Percentiles rank a stretch among this genome's conserved stretches.
phyloP scores from a whole-genome alignment of 2,797 vertebrate genomes.

The Pantherophis alleghaniensis region DNA sequence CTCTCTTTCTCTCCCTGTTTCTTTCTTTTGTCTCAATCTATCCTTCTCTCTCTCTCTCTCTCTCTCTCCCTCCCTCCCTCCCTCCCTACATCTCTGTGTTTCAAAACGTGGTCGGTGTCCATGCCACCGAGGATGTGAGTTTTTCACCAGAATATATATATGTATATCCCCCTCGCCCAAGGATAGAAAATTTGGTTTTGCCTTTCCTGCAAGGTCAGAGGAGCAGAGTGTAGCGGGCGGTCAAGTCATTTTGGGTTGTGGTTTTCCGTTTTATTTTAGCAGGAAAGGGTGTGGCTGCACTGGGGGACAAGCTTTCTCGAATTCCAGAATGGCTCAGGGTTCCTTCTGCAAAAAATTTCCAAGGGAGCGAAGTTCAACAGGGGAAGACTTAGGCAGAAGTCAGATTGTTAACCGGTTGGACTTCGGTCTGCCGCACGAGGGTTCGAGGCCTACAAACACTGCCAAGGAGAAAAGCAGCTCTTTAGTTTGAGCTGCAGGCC shows the following conservation, averaged over 20 bases:
- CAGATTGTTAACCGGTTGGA: neutral
- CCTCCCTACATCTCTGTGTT: no score
- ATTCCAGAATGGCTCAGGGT: neutral
- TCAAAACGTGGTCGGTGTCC: neutral
- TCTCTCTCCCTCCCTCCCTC: no score
- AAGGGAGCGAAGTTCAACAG: neutral
- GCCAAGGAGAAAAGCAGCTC: neutral
- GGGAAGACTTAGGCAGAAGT: neutral
- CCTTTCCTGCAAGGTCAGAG: no score
- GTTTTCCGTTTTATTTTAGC: neutral
- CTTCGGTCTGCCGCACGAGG: neutral
- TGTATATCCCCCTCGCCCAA: fast-evolving
- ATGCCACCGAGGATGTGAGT: no score
- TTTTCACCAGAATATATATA: neutral
- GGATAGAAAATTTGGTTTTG: neutral
- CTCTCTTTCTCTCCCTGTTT: no score
- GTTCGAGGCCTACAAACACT: no score
- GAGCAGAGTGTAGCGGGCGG: neutral
- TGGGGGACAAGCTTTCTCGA: neutral
- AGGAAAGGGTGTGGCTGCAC: neutral
- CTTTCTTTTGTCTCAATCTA: no score
- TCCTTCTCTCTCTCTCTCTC: no score
- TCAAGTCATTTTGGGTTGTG: neutral
- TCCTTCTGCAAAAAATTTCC: neutral
- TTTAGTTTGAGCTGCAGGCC: neutral